These are phyloP conservation scores for Melanotaenia parkinsoni DNA, from an alignment of 2,797 vertebrate genomes.

Conservation along the genomic window DNA sequence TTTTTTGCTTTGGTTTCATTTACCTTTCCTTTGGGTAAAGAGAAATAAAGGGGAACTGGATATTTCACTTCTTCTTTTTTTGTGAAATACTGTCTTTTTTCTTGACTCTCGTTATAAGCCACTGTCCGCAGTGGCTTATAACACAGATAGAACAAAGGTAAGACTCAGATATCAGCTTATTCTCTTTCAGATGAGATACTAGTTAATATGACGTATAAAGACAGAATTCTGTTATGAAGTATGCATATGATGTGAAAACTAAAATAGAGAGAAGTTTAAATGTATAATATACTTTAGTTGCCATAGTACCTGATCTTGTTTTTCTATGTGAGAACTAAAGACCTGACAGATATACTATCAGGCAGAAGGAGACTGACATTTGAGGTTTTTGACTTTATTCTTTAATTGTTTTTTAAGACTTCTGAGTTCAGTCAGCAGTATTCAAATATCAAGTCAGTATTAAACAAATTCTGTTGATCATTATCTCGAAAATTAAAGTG, in stretches of 20 bases:
- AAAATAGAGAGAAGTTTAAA: constrained; percentile 3
- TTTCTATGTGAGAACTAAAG: constrained; percentile 24
- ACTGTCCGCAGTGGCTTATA: not conserved
- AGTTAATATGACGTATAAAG: not conserved
- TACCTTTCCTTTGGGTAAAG: not conserved
- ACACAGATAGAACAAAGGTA: constrained; percentile 57
- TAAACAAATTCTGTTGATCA: too few relatives aligned
- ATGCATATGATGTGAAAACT: not conserved
- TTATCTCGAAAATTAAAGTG: too few relatives aligned
- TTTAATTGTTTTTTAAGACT: too few relatives aligned
- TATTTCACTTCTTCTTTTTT: constrained; percentile 58
- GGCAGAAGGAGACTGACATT: too few relatives aligned
- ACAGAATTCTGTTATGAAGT: not conserved
- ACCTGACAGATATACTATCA: too few relatives aligned
- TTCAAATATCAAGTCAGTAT: too few relatives aligned
- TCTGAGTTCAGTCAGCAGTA: too few relatives aligned
- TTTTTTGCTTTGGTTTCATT: not conserved
- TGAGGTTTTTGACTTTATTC: too few relatives aligned
- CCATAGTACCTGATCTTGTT: constrained; percentile 23
- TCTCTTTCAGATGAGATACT: constrained; percentile 1
- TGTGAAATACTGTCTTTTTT: constrained; percentile 30
- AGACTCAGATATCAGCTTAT: constrained; percentile 35
- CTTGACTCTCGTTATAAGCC: not conserved
- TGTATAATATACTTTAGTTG: constrained; percentile 24
- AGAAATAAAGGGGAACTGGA: constrained; percentile 29